Conservation (phyloP, 2,888 invertebrate genomes). For the Calliopum simillimum region DNA sequence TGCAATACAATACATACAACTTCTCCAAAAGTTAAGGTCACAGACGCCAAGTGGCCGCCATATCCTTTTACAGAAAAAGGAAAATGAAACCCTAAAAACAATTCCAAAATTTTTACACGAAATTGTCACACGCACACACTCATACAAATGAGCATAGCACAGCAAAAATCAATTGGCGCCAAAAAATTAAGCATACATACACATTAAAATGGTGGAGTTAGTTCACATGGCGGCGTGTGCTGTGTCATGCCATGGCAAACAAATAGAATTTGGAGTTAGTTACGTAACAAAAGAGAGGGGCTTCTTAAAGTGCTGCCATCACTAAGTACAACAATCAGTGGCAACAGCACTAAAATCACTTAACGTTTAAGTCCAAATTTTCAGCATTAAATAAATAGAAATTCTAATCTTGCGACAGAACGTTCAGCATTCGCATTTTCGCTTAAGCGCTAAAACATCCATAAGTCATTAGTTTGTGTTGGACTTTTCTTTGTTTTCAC, state of each 20-base stretch:
- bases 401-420: no score
- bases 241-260: background rate
- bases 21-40: constrained; percentile 20
- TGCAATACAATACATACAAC: constrained; percentile 26
- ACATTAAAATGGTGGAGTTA: constrained; percentile 18
- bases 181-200: constrained; percentile 5
- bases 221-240: constrained; percentile 3
- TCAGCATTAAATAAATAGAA: no score
- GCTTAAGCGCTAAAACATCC: no score
- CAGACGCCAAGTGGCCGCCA: constrained; percentile 19
- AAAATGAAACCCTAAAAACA: no score
- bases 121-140: no score
- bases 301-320: no score
- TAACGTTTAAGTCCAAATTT: no score
- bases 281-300: no score
- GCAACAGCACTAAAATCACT: background rate
- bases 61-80: background rate
- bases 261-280: no score
- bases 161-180: constrained; percentile 31
- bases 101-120: no score
- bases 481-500: no score
- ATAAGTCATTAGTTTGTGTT: no score
- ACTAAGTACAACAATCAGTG: background rate
- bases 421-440: background rate
- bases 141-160: background rate